These are phyloP conservation scores for Thamnophis elegans DNA, from an alignment of 2,797 vertebrate species.

Conservation along the genomic window DNA sequence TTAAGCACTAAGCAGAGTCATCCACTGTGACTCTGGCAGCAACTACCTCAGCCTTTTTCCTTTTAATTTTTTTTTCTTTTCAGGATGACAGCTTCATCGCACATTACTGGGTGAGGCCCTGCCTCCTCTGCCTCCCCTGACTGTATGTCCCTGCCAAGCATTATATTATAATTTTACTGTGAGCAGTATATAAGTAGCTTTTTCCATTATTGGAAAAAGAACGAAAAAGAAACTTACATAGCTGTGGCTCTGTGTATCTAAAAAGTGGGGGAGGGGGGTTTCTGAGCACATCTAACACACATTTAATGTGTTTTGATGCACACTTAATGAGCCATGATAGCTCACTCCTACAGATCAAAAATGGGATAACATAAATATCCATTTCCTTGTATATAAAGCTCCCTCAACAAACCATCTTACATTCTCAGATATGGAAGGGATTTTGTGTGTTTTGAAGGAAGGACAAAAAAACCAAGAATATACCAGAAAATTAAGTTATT, in stretches of 20 bases:
- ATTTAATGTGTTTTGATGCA: background rate
- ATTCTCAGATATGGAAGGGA: background rate
- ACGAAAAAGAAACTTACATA: background rate
- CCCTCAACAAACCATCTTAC: background rate
- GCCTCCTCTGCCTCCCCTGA: no score
- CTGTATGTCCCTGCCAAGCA: no score
- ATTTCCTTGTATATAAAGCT: background rate
- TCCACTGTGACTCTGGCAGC: no score
- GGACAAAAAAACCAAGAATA: background rate
- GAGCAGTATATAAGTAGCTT: background rate
- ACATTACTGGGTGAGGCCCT: no score
- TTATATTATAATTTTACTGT: background rate
- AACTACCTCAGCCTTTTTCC: no score
- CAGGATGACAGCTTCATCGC: no score
- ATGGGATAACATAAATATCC: background rate
- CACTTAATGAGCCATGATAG: background rate
- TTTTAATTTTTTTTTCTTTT: no score
- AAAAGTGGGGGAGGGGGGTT: background rate
- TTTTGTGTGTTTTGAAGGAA: background rate
- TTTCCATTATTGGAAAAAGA: background rate
- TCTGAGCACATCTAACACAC: background rate
- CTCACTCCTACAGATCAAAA: background rate
- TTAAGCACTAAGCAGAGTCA: no score
- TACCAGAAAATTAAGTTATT: background rate
- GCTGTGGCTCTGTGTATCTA: background rate